Evolutionary conservation across 2,797 vertebrate genomes (phyloP).

Genomic region (Malurus leucopterus): DNA sequence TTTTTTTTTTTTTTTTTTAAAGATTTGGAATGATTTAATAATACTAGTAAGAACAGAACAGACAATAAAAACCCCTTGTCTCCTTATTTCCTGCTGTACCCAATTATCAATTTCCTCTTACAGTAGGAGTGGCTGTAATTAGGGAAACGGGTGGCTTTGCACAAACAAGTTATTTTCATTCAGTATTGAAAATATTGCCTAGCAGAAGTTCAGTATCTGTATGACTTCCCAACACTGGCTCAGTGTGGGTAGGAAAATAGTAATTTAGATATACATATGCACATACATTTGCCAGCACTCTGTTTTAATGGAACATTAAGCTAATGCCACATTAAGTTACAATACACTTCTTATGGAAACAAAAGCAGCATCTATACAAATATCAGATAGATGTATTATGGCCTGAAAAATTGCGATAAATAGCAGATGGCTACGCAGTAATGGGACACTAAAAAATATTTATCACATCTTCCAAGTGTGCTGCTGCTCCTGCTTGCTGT

Average conservation of each 20-base stretch:
- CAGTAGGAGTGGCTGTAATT: conserved; percentile 11
- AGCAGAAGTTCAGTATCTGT: not conserved
- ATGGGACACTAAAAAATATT: conserved; percentile 46
- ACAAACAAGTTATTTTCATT: conserved; percentile 6
- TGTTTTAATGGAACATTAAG: conserved; percentile 39
- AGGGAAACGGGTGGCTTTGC: not conserved
- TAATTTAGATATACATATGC: not conserved
- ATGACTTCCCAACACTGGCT: not conserved
- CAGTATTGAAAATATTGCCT: not conserved
- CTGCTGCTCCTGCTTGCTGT: not conserved
- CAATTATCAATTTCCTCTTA: conserved; percentile 25
- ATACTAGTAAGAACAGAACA: not conserved
- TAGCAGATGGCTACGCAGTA: conserved; percentile 20
- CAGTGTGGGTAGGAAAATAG: not conserved
- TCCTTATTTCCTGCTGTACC: conserved; percentile 21
- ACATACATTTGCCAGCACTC: not conserved
- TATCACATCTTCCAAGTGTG: not conserved
- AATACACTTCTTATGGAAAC: not conserved
- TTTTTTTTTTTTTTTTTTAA: not conserved
- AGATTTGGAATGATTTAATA: not conserved
- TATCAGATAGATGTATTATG: conserved; percentile 14
- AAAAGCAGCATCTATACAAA: conserved; percentile 26
- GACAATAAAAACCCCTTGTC: not conserved
- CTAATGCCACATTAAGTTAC: conserved; percentile 28
- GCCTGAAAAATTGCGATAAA: conserved; percentile 19